Percentiles rank a stretch among this genome's conserved stretches.
These are phyloP conservation scores for Anolis carolinensis DNA, from an alignment of 2,113 vertebrate genomes.

Conservation along the genomic window DNA sequence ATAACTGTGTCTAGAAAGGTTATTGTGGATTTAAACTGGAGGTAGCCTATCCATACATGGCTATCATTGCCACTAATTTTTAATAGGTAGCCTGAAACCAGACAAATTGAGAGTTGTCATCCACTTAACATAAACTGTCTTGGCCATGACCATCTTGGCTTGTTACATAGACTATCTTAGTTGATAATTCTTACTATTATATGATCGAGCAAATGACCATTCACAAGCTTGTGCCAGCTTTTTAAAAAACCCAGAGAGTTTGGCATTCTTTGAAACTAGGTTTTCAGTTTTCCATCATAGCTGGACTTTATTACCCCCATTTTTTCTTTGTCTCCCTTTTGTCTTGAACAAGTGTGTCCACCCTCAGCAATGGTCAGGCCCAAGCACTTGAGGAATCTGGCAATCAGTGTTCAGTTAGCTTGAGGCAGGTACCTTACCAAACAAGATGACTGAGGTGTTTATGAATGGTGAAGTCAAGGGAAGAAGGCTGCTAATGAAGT, in stretches of 20 bases:
- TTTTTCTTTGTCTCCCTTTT: neutral
- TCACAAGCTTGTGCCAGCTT: neutral
- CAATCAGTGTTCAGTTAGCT: neutral
- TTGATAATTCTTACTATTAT: neutral
- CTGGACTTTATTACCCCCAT: neutral
- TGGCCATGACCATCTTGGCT: neutral
- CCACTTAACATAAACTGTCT: neutral
- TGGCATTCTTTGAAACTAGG: neutral
- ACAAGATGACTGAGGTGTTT: neutral
- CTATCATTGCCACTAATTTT: neutral
- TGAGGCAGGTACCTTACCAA: neutral
- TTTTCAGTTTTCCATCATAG: neutral
- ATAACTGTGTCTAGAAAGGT: neutral
- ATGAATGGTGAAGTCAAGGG: neutral
- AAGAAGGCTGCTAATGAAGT: neutral
- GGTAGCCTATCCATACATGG: neutral
- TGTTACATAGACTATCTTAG: neutral
- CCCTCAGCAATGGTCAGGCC: neutral
- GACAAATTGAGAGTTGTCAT: neutral
- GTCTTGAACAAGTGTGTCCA: neutral
- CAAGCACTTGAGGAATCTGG: neutral
- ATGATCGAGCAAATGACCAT: neutral
- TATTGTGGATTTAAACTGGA: neutral
- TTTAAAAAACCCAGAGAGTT: neutral
- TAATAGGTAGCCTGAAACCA: neutral